Evolutionary conservation across 2,797 vertebrate genomes (phyloP).

Genomic region (Psittacula derbiana): DNA sequence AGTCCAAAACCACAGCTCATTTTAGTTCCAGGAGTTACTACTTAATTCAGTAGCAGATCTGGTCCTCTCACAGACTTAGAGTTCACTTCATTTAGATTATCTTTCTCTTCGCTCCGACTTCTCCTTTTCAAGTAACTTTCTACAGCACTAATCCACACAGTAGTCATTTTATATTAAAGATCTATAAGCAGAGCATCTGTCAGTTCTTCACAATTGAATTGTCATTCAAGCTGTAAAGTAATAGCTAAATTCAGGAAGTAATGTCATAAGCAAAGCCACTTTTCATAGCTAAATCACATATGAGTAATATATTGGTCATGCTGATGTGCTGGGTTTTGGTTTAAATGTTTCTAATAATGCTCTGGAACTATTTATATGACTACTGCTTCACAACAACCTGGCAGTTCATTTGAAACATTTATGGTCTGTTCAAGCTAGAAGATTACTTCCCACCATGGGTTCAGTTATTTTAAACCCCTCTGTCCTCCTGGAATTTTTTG

Average conservation of each 20-base stretch:
- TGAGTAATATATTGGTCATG: not conserved
- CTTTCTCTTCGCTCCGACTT: not conserved
- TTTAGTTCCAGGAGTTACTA: not conserved
- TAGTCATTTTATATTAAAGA: not conserved
- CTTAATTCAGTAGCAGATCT: not conserved
- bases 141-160: not conserved
- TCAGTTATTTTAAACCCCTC: not conserved
- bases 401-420: not conserved
- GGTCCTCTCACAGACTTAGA: not conserved
- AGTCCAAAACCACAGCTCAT: not conserved
- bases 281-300: not conserved
- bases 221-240: not conserved
- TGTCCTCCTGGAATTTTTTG: not conserved
- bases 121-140: not conserved
- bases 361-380: not conserved
- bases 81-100: not conserved
- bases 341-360: not conserved
- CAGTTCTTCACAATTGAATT: not conserved
- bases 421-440: not conserved
- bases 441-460: not conserved
- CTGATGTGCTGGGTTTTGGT: not conserved
- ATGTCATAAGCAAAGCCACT: conserved; percentile 7
- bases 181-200: not conserved
- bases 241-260: not conserved
- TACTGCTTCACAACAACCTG: not conserved